These are phyloP conservation scores for Deroplatys truncata DNA, from an alignment of 2,888 invertebrate species.

Conservation along the genomic window DNA sequence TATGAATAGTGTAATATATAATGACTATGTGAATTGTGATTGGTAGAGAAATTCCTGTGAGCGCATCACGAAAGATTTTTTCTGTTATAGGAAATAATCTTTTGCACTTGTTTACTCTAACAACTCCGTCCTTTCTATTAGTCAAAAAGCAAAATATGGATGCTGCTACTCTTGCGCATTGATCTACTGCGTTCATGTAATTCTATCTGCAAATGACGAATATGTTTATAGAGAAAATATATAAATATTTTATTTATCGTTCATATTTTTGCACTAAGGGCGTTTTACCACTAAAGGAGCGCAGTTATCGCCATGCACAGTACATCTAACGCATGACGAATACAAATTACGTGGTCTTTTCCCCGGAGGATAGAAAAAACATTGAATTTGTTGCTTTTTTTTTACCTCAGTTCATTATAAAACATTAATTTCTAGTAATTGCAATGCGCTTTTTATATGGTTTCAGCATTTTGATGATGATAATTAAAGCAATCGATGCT, in stretches of 20 bases:
- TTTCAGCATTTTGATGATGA: not conserved
- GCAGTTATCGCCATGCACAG: not conserved
- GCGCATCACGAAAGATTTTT: no score
- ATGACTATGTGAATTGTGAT: no score
- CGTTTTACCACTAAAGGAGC: not conserved
- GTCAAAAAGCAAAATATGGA: no score
- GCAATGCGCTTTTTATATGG: not conserved
- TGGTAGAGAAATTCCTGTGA: no score
- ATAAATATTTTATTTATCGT: not conserved
- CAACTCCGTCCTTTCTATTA: no score
- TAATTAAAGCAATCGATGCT: conserved; percentile 3
- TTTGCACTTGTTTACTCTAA: no score
- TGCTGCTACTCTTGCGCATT: no score
- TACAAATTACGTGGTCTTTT: not conserved
- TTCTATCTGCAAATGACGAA: no score
- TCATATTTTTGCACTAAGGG: not conserved
- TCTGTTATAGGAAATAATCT: no score
- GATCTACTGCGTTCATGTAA: no score
- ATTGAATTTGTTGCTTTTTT: not conserved
- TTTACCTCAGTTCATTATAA: not conserved
- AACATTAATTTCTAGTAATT: not conserved
- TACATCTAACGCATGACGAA: not conserved
- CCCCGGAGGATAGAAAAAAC: not conserved
- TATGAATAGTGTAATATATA: no score
- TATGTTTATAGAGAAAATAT: no score